A percentile compares a stretch with the other conserved stretches of the same genome.
These are phyloP conservation scores for Spisula subtruncata DNA, from an alignment of 2,888 invertebrate species.

Conservation along the genomic window DNA sequence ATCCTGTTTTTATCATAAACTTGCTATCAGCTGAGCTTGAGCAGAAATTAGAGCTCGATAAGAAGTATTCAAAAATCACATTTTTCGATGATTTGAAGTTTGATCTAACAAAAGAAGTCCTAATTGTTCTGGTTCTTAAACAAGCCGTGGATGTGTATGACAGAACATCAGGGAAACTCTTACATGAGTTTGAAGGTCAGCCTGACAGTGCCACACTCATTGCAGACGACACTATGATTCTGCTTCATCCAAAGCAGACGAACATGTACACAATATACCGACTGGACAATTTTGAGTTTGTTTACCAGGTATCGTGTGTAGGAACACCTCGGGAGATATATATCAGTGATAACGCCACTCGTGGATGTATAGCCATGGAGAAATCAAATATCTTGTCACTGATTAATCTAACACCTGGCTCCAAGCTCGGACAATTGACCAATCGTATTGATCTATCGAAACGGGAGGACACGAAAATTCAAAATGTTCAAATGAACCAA, in stretches of 20 bases:
- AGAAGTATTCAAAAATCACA: slow-evolving; percentile 73
- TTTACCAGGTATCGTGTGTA: slow-evolving; percentile 58
- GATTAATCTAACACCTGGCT: slow-evolving; percentile 56
- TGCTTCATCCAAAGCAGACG: slow-evolving; percentile 71
- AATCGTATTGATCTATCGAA: slow-evolving; percentile 48
- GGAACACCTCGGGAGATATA: slow-evolving; percentile 56
- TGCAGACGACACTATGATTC: slow-evolving; percentile 62
- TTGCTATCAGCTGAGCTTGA: slow-evolving; percentile 70
- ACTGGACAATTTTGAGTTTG: slow-evolving; percentile 60
- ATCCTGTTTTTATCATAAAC: slow-evolving; percentile 76
- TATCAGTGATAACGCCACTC: slow-evolving; percentile 30
- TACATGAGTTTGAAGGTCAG: slow-evolving; percentile 70
- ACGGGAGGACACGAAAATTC: slow-evolving; percentile 42
- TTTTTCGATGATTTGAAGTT: slow-evolving; percentile 76
- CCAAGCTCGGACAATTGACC: slow-evolving; percentile 61
- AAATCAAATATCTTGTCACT: slow-evolving; percentile 57
- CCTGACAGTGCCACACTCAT: slow-evolving; percentile 67
- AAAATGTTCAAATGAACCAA: slow-evolving; percentile 51
- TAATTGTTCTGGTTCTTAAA: slow-evolving; percentile 66
- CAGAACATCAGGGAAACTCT: slow-evolving; percentile 64
- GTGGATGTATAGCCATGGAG: slow-evolving; percentile 62
- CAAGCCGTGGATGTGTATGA: slow-evolving; percentile 73
- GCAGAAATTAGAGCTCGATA: slow-evolving; percentile 69
- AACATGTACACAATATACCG: slow-evolving; percentile 67
- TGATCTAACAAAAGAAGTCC: slow-evolving; percentile 61